phyloP scores from a whole-genome alignment of 2,113 vertebrate genomes.

The Colistium nudipinnis region DNA sequence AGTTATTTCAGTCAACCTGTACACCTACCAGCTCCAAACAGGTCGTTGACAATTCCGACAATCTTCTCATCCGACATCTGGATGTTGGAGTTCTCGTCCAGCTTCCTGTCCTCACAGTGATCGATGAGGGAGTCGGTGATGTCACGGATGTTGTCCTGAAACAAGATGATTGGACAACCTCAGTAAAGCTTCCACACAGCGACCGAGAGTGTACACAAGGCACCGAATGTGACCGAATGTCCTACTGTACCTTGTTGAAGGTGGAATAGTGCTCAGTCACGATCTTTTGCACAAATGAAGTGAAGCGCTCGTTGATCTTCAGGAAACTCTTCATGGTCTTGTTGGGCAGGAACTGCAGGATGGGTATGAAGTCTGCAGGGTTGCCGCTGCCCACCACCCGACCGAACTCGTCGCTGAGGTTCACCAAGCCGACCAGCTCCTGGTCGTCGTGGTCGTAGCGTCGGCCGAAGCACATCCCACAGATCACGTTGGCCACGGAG shows the following conservation, averaged over 20 bases:
- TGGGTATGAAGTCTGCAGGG: conserved; percentile 88
- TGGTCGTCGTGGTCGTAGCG: conserved; percentile 83
- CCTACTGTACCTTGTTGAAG: conserved; percentile 81
- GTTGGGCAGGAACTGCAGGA: conserved; percentile 86
- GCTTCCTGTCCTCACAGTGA: conserved; percentile 86
- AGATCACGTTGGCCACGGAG: conserved; percentile 90
- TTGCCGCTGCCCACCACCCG: conserved; percentile 78
- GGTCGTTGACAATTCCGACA: conserved; percentile 84
- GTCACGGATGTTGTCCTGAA: conserved; percentile 89
- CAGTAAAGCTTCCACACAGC: background rate
- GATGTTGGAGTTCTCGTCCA: conserved; percentile 80
- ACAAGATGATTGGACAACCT: background rate
- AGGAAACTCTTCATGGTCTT: conserved; percentile 79
- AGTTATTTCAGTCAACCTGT: background rate
- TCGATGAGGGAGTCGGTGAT: conserved; percentile 93
- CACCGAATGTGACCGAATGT: background rate
- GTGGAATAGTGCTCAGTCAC: conserved; percentile 85
- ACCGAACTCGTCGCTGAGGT: conserved; percentile 81
- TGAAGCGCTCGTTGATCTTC: conserved; percentile 79
- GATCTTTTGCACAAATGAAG: conserved; percentile 77
- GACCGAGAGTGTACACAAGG: background rate
- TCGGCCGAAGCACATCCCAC: conserved; percentile 89
- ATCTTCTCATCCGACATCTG: conserved; percentile 85
- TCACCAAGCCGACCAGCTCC: conserved; percentile 84
- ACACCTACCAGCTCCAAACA: conserved; percentile 93